These are phyloP conservation scores for Brachionus manjavacas DNA, from an alignment of 1,140 invertebrate species.

Conservation along the genomic window DNA sequence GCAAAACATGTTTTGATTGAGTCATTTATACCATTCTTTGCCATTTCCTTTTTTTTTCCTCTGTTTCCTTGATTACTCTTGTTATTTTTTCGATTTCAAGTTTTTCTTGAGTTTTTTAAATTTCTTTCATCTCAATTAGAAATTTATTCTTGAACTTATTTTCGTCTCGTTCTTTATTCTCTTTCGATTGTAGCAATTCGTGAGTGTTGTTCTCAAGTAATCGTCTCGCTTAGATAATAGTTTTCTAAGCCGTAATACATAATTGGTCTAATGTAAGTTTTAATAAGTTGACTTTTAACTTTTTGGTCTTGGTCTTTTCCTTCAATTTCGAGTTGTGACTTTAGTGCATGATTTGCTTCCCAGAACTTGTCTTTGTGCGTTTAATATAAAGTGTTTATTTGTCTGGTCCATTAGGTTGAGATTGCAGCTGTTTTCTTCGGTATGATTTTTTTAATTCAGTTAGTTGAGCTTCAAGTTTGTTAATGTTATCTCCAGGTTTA, in stretches of 20 bases:
- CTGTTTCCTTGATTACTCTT: neutral
- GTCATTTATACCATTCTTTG: neutral
- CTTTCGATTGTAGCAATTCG: neutral
- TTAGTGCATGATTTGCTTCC: no score
- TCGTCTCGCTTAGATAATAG: neutral
- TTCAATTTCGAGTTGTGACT: no score
- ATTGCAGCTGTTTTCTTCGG: neutral
- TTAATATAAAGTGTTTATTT: neutral
- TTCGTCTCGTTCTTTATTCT: neutral
- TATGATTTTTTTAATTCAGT: neutral
- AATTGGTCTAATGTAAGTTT: no score
- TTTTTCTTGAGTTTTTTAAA: no score
- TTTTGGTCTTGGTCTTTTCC: neutral
- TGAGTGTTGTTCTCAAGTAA: no score
- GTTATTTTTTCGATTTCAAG: no score
- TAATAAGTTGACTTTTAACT: no score
- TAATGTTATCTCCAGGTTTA: neutral
- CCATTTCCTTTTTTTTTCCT: neutral
- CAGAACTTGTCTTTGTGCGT: constrained; percentile 9
- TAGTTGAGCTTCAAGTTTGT: neutral
- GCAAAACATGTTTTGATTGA: neutral
- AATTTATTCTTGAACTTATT: neutral
- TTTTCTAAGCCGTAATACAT: no score
- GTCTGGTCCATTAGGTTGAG: neutral
- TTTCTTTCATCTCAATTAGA: neutral